Conservation (phyloP, 2,113 vertebrate genomes). For the Craseonycteris thonglongyai region DNA sequence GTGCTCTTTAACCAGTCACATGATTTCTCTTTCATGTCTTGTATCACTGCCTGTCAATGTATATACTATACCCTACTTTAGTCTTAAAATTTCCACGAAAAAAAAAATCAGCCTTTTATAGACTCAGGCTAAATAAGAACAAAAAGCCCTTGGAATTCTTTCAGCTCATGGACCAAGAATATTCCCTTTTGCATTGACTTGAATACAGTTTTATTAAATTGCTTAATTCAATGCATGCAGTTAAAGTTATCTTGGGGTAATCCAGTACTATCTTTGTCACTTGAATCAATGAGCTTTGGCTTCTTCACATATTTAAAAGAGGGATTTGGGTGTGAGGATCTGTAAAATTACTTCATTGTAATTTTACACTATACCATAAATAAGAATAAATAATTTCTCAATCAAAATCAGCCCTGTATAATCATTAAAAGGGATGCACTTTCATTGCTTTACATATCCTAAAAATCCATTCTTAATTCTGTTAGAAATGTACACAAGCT, state of each 20-base stretch:
- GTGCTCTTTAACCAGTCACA: background rate
- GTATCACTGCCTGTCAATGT: background rate
- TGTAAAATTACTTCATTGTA: background rate
- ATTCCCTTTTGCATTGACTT: background rate
- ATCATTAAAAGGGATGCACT: background rate
- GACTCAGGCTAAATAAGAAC: background rate
- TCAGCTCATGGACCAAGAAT: background rate
- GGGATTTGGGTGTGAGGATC: background rate
- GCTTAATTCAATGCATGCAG: background rate
- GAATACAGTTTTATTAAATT: background rate
- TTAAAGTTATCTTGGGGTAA: background rate
- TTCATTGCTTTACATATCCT: constrained; percentile 37
- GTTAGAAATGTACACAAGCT: constrained; percentile 13
- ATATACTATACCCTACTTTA: background rate
- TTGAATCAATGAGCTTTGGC: background rate
- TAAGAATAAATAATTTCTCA: background rate
- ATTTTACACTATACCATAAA: background rate
- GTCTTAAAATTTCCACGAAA: background rate
- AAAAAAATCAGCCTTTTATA: background rate
- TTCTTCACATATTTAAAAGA: background rate
- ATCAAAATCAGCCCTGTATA: background rate
- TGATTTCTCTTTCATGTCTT: background rate
- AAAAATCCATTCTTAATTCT: constrained; percentile 61
- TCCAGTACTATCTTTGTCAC: background rate
- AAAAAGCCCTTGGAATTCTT: background rate